Conservation (phyloP, 2,113 vertebrate species). For the Odontophorus gujanensis region DNA sequence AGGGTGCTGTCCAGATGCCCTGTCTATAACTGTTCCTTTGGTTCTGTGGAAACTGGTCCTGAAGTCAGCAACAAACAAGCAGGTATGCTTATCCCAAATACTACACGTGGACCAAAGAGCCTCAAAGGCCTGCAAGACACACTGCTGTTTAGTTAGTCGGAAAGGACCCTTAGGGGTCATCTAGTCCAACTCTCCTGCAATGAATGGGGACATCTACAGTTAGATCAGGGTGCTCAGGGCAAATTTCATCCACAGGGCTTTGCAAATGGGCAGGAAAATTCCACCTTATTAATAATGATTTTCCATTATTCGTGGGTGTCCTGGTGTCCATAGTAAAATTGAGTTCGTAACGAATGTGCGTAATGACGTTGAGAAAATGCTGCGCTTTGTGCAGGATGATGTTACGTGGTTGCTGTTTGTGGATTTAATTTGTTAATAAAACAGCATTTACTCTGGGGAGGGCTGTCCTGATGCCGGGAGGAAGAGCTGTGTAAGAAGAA, state of each 20-base stretch:
- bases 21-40: neutral
- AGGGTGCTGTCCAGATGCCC: neutral
- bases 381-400: neutral
- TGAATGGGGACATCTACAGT: too few species aligned
- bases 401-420: neutral
- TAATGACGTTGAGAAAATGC: neutral
- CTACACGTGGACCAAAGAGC: neutral
- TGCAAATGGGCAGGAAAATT: neutral
- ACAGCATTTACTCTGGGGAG: neutral
- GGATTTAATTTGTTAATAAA: neutral
- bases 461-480: fast-evolving
- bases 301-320: neutral
- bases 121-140: neutral
- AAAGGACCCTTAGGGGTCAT: too few species aligned
- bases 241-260: neutral
- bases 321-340: neutral
- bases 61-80: neutral
- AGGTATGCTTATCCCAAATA: neutral
- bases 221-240: too few species aligned
- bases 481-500: neutral
- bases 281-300: neutral
- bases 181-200: too few species aligned
- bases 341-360: fast-evolving
- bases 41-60: neutral
- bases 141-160: neutral